Base-by-base conservation (phyloP, 2,888 invertebrate species). In the Cremastinae sp. region DNA sequence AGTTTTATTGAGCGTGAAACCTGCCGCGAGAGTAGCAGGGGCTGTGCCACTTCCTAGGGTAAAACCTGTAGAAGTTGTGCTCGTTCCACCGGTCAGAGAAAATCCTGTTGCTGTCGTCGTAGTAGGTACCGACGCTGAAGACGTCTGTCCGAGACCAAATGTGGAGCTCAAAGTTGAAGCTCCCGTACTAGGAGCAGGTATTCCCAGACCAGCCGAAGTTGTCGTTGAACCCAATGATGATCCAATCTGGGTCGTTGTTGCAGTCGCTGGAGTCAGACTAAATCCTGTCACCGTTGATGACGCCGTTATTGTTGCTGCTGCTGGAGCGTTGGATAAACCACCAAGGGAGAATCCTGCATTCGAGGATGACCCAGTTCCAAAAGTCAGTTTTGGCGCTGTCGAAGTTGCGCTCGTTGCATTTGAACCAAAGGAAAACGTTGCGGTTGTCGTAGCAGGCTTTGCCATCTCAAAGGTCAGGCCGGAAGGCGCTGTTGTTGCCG, bases 1-100 rank as follows among this genome's bases (percentile, higher is more conserved):
- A 22, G 82, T 80, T 74, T 82, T 83, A 3, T 83, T 81, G 10
- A 84, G 68, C 36, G 74, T 68, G 41, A 83, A 80, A 34, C 79
- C 82, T 22, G 84, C 20, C 4, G 85, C 74, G n/a, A 85, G 79
- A 1, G 87, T 78, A 9, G n/a, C n/a, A n/a, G 84, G 73, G 3
- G 83, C 58, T 0, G 82, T 81, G 16, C 84, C 45, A 38, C 79
- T 64, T 41, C 74, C 54, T 1, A 75, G 54, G 53, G 49, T 71
- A 43, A 75, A 73, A 20, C 78, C 79, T n/a, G 65, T 58, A 0
- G 71, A 28, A 1, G 79, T 38, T 9, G 70, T 28, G 0, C 76
- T 51, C 5, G 74, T 70, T 0, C 77, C 43, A 18, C 74, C 71
- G 8, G 75, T 76, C n/a, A 82, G 71, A 43, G 83, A 80, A 72